Evolutionary conservation across 2,888 invertebrate genomes (phyloP), one percentile per base, ranked within the genome.

Genomic region (Rhimphoctona megacephalus): DNA sequence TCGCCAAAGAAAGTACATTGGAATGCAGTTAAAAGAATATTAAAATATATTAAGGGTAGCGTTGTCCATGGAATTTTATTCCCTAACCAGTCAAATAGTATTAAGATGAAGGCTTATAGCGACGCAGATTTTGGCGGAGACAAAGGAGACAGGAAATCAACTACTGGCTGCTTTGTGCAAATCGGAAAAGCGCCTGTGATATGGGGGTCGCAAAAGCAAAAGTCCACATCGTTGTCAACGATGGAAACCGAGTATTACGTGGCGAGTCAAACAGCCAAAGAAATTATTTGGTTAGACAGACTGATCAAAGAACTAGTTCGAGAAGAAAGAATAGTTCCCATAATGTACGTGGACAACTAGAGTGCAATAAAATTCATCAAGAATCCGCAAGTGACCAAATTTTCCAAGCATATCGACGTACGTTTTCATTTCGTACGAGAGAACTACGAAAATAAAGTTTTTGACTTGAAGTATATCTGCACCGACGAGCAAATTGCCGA

Each of bases 71-170:
- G 49, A 49, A 49, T 49, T 49, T 49, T 49, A 7, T 49, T 49
- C 17, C 49, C 49, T 4, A 49, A 49, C 49, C 17, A 49, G 7
- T 49, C 49, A 3, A 64, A 64, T 8, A 64, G 22, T 9, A 25
- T 64, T 25, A 64, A 33, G 33, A 64, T 64, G 0, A 33, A 33
- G 25, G 86, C 86, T 2, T 88, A 74, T 57, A 87, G 83, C 49
- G 83, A 86, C 52, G 77, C 89, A 33, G 89, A 89, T 64, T 87
- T 80, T 22, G 88, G 87, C 7, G 88, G 87, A 0, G 88, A 88
- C 33, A 81, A 64, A 17, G 39, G 1, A 0, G 46, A 81, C 4
- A 73, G 89, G 54, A 89, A 85, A 74, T 90, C 89, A 4, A 89
- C 90, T 2, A 87, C 79, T 2, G 89, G 89, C 11, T 85, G 61